Percentiles rank a stretch among this genome's conserved stretches.
Conservation (phyloP, 2,797 vertebrate species). For the Neopelma chrysocephalum region DNA sequence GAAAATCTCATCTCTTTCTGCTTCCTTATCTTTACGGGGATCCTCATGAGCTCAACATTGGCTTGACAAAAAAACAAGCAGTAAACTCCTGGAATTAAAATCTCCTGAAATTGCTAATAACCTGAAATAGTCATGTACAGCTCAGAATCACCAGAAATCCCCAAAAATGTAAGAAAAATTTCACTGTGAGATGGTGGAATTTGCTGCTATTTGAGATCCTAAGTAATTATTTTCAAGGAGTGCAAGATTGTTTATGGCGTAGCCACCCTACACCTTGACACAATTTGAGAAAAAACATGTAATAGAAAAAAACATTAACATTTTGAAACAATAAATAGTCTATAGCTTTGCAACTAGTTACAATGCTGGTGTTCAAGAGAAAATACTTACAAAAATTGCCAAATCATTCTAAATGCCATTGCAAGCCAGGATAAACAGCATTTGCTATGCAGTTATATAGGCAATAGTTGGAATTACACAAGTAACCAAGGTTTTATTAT, state of each 20-base stretch:
- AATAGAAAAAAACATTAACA: neutral
- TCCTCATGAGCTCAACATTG: conserved; percentile 74
- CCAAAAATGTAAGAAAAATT: neutral
- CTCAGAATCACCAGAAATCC: neutral
- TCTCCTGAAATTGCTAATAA: neutral
- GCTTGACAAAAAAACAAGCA: neutral
- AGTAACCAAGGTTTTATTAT: conserved; percentile 36
- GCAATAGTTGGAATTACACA: neutral
- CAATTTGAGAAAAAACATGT: neutral
- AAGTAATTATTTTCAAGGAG: neutral
- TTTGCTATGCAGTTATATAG: neutral
- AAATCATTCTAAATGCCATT: neutral
- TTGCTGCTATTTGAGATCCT: neutral
- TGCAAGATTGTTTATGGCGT: neutral
- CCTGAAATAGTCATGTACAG: neutral
- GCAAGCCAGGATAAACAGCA: conserved; percentile 7
- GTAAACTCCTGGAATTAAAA: neutral
- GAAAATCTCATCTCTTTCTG: conserved; percentile 77
- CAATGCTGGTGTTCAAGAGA: neutral
- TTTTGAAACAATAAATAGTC: neutral
- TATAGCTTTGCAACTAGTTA: neutral
- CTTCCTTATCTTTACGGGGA: conserved; percentile 78
- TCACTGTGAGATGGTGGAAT: neutral
- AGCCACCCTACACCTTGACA: neutral
- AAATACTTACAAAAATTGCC: neutral